Percentiles rank a stretch among this genome's conserved stretches.
phyloP scores from a whole-genome alignment of 2,113 vertebrate genomes.

The Rattus norvegicus region DNA sequence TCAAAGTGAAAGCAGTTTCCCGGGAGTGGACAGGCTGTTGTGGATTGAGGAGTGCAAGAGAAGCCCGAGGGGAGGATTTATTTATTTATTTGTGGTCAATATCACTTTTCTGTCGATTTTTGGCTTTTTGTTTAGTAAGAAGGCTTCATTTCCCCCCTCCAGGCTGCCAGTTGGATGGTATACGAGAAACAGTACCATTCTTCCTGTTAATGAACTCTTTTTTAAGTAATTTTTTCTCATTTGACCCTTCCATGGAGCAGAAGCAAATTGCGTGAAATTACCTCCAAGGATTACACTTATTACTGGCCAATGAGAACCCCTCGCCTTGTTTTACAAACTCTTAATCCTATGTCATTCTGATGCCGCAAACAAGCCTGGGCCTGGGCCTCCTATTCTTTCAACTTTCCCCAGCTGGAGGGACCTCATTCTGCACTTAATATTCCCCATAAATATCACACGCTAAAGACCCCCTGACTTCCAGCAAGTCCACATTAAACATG shows the following conservation, averaged over 20 bases:
- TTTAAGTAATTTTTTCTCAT: slow-evolving; percentile 87
- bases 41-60: not conserved
- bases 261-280: slow-evolving; percentile 93
- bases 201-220: slow-evolving; percentile 91
- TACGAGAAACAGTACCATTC: slow-evolving; percentile 82
- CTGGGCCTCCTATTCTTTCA: slow-evolving; percentile 83
- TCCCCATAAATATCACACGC: slow-evolving; percentile 87
- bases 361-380: slow-evolving; percentile 86
- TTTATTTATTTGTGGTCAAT: slow-evolving; percentile 62
- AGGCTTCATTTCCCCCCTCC: not conserved
- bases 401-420: slow-evolving; percentile 86
- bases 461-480: slow-evolving; percentile 86
- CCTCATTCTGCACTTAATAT: slow-evolving; percentile 88
- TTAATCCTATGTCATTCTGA: slow-evolving; percentile 91
- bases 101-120: slow-evolving; percentile 77
- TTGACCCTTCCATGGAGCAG: slow-evolving; percentile 91
- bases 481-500: slow-evolving; percentile 88
- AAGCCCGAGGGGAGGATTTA: not conserved
- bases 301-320: slow-evolving; percentile 85
- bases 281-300: slow-evolving; percentile 92
- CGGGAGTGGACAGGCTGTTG: not conserved
- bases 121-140: slow-evolving; percentile 73
- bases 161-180: slow-evolving; percentile 74
- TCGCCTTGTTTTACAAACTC: slow-evolving; percentile 89
- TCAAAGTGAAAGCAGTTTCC: not conserved